Evolutionary conservation across 1,140 invertebrate genomes (phyloP).

Genomic region (Pemphigus obesinymphae): DNA sequence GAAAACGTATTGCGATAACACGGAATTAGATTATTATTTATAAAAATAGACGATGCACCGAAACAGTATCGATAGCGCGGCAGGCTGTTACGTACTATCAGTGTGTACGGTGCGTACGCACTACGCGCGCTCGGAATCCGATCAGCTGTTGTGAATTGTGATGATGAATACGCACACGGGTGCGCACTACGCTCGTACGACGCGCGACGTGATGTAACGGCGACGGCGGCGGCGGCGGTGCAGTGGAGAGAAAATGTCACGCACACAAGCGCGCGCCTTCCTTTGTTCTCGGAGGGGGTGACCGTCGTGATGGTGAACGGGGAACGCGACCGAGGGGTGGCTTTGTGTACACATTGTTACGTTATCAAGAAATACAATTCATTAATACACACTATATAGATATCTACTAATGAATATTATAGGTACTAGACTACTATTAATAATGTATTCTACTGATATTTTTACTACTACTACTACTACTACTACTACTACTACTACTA

Average conservation of each 20-base stretch:
- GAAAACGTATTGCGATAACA: no score
- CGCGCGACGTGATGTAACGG: not conserved
- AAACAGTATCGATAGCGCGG: not conserved
- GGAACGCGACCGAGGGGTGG: not conserved
- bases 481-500: not conserved
- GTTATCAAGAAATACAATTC: conserved; percentile 11
- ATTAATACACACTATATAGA: no score
- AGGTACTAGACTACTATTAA: not conserved
- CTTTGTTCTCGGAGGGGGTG: conserved; percentile 15
- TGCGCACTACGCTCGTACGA: not conserved
- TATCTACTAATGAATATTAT: not conserved
- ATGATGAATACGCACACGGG: not conserved
- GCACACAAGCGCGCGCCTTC: conserved; percentile 26
- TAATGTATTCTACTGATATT: not conserved
- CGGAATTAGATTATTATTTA: no score
- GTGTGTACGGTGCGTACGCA: not conserved
- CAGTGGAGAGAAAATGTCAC: conserved; percentile 28
- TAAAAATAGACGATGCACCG: conserved; percentile 29
- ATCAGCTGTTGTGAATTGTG: conserved; percentile 12
- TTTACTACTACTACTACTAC: not conserved
- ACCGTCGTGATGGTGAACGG: not conserved
- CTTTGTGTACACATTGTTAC: not conserved
- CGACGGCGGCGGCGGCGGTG: not conserved
- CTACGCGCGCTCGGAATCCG: not conserved
- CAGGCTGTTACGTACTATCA: not conserved